Conservation (phyloP, 2,113 vertebrate genomes). For the Irena cyanogastra region DNA sequence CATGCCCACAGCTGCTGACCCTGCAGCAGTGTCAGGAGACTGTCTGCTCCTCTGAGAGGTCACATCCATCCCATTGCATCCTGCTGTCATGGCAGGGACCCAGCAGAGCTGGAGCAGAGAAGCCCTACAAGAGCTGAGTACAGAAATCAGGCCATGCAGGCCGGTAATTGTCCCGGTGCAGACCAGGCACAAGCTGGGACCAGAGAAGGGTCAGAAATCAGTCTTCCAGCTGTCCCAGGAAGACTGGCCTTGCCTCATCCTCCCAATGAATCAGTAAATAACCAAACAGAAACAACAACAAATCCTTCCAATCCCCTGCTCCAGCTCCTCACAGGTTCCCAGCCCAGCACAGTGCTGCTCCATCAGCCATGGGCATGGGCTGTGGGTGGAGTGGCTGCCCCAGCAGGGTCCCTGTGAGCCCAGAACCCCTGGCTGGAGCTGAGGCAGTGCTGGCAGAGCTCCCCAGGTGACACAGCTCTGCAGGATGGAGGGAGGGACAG, state of each 20-base stretch:
- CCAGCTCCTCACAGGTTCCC: neutral
- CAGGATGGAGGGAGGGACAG: neutral
- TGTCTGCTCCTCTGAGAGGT: neutral
- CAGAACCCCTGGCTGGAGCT: neutral
- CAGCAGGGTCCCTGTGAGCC: neutral
- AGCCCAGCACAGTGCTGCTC: fast-evolving
- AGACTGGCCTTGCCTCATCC: neutral
- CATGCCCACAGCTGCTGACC: neutral
- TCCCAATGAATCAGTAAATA: neutral
- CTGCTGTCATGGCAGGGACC: neutral
- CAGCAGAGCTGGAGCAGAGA: neutral
- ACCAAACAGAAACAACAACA: neutral
- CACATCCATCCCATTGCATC: fast-evolving
- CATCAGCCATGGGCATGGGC: fast-evolving
- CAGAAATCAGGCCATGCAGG: neutral
- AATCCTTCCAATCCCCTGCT: neutral
- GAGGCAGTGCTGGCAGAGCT: neutral
- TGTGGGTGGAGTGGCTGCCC: neutral
- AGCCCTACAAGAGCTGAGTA: neutral
- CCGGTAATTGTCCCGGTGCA: neutral
- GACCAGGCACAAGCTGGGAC: neutral
- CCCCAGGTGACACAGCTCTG: fast-evolving
- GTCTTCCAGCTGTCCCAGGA: neutral
- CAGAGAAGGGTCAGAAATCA: neutral
- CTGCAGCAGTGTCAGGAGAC: neutral